phyloP scores from a whole-genome alignment of 2,113 vertebrate species.

The Corythornis vintsioides region DNA sequence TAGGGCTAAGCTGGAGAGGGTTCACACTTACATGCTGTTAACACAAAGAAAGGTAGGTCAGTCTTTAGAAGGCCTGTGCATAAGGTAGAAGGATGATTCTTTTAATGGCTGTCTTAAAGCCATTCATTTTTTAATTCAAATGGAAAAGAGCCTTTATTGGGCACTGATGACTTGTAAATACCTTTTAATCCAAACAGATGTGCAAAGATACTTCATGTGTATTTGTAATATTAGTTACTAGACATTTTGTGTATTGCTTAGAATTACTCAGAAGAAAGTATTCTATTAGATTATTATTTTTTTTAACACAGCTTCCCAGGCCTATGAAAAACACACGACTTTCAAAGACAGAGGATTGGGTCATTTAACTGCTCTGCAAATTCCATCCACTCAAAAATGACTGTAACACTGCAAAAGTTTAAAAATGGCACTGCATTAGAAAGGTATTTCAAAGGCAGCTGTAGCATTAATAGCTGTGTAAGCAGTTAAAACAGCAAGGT shows the following conservation, averaged over 20 bases:
- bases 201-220: not conserved
- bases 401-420: not conserved
- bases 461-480: not conserved
- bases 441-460: constrained; percentile 20
- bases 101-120: not conserved
- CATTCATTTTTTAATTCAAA: not conserved
- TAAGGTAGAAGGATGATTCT: not conserved
- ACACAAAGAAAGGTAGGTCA: not conserved
- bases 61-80: not conserved
- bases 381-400: not conserved
- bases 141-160: not conserved
- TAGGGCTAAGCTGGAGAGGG: not conserved
- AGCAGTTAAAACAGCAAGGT: not conserved
- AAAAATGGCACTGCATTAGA: not conserved
- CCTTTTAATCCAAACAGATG: not conserved
- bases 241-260: not conserved
- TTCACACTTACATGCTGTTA: not conserved
- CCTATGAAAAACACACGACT: not conserved
- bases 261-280: not conserved
- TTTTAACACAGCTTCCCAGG: not conserved
- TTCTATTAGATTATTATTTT: not conserved
- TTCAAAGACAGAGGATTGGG: not conserved
- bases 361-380: not conserved
- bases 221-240: not conserved
- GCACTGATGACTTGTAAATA: not conserved